A percentile compares a stretch with the other conserved stretches of the same genome.
Conservation (phyloP, 2,888 invertebrate species). For the Andrena haemorrhoa region DNA sequence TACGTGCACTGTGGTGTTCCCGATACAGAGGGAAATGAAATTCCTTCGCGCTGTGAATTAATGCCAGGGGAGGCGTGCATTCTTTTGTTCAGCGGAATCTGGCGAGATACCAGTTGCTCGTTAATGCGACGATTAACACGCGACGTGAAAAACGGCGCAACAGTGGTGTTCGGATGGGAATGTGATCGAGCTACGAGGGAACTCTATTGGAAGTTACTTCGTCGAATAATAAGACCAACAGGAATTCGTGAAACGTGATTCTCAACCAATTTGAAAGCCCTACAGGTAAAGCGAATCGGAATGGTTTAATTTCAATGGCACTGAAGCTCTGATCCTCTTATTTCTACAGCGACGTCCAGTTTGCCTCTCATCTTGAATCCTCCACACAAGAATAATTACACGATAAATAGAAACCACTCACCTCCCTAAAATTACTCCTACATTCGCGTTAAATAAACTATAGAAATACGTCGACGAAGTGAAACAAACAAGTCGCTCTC, state of each 20-base stretch:
- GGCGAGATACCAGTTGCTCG: constrained; percentile 3
- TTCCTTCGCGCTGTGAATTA: constrained; percentile 37
- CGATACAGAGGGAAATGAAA: constrained; percentile 41
- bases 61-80: constrained; percentile 11
- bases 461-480: not conserved
- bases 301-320: too few species aligned
- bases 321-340: too few species aligned
- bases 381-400: too few species aligned
- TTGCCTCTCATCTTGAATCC: too few species aligned
- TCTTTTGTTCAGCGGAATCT: constrained; percentile 9
- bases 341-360: too few species aligned
- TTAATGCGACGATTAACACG: not conserved
- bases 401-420: not conserved
- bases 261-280: too few species aligned
- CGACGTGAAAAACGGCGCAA: not conserved
- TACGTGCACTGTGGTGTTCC: constrained; percentile 1
- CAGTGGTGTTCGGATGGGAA: not conserved
- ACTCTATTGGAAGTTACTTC: not conserved
- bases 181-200: not conserved
- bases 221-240: not conserved
- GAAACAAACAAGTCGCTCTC: too few species aligned
- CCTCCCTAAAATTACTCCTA: not conserved
- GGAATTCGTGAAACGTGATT: not conserved
- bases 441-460: too few species aligned
- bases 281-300: too few species aligned